phyloP scores from a whole-genome alignment of 2,797 vertebrate species.

The Helarctos malayanus region DNA sequence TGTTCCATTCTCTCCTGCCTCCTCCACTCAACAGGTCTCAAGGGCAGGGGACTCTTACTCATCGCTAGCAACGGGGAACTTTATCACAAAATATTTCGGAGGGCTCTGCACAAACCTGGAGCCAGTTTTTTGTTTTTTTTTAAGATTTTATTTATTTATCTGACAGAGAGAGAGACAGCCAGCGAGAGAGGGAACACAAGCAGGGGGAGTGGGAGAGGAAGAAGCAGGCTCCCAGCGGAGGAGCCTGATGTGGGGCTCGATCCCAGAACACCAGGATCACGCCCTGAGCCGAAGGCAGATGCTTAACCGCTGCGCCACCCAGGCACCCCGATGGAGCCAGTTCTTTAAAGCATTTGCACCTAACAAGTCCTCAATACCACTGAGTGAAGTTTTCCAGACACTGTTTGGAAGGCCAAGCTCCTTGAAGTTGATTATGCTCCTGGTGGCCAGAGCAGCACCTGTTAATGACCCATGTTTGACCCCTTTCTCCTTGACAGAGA shows the following conservation, averaged over 20 bases:
- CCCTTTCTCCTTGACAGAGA: neutral
- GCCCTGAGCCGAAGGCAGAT: too few relatives aligned
- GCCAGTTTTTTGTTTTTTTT: neutral
- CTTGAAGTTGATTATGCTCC: neutral
- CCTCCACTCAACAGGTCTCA: neutral
- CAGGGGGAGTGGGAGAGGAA: too few relatives aligned
- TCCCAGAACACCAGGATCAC: too few relatives aligned
- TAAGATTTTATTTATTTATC: too few relatives aligned
- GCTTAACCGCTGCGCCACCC: too few relatives aligned
- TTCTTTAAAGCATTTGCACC: neutral
- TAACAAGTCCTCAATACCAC: neutral
- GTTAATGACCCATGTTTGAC: neutral
- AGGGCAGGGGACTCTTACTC: neutral
- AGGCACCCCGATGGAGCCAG: neutral
- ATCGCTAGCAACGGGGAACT: neutral
- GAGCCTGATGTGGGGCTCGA: too few relatives aligned
- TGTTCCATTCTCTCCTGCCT: conserved; percentile 8
- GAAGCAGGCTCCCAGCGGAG: too few relatives aligned
- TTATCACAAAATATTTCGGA: conserved; percentile 14
- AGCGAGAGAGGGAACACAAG: too few relatives aligned
- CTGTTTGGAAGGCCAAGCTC: neutral
- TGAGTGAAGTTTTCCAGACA: neutral
- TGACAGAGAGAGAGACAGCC: too few relatives aligned
- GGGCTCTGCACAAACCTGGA: neutral
- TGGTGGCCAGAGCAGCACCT: neutral